phyloP scores from a whole-genome alignment of 2,113 vertebrate genomes.

The Melanerpes formicivorus region DNA sequence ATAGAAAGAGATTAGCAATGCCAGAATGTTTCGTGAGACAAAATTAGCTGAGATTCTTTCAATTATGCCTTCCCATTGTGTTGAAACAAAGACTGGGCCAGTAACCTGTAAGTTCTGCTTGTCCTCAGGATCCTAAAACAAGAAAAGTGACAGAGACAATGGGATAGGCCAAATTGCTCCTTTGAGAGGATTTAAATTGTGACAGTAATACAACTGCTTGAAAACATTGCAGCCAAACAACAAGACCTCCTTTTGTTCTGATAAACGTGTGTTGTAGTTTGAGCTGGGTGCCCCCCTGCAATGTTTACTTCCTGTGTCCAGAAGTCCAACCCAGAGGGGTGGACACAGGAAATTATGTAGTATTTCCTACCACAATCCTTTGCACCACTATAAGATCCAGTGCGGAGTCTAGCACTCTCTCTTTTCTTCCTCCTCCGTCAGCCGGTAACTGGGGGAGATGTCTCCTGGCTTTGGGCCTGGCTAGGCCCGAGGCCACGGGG shows the following conservation, averaged over 20 bases:
- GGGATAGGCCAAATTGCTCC: neutral
- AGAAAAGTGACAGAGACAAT: neutral
- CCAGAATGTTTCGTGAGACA: neutral
- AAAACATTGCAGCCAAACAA: neutral
- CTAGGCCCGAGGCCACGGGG: too few relatives aligned
- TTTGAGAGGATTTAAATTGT: neutral
- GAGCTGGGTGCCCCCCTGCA: too few relatives aligned
- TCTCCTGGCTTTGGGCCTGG: too few relatives aligned
- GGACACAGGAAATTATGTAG: too few relatives aligned
- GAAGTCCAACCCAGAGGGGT: too few relatives aligned
- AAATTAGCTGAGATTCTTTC: neutral
- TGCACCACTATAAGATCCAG: too few relatives aligned
- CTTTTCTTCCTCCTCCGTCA: too few relatives aligned
- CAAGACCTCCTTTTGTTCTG: neutral
- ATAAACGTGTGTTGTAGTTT: too few relatives aligned
- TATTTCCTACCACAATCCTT: too few relatives aligned
- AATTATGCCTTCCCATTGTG: neutral
- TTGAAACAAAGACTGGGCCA: neutral
- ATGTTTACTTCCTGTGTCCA: too few relatives aligned
- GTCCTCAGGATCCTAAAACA: neutral
- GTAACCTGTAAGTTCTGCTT: neutral
- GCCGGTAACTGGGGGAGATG: too few relatives aligned
- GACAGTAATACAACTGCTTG: neutral
- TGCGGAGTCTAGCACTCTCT: too few relatives aligned
- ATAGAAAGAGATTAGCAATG: conserved; percentile 1